Conservation (phyloP, 2,797 vertebrate species). For the Ptychobarbus kaznakovi region DNA sequence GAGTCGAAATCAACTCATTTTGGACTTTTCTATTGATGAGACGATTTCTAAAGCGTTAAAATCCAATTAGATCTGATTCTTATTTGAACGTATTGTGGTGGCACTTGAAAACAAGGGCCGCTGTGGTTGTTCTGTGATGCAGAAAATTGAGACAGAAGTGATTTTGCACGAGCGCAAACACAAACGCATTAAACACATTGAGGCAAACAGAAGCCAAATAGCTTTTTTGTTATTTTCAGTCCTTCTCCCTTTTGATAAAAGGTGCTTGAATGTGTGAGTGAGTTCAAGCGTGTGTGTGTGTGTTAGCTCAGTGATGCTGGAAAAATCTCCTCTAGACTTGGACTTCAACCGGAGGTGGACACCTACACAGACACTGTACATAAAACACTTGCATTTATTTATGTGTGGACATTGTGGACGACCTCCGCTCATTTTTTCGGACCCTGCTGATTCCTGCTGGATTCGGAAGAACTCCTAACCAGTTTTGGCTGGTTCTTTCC, state of each 20-base stretch:
- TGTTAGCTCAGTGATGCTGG: constrained; percentile 44
- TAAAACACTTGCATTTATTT: constrained; percentile 46
- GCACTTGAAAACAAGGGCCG: constrained; percentile 6
- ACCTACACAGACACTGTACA: constrained; percentile 45
- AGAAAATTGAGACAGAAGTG: constrained; percentile 42
- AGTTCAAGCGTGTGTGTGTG: constrained; percentile 20
- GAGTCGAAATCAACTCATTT: constrained; percentile 23
- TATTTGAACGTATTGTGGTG: constrained; percentile 16
- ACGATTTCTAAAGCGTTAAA: constrained; percentile 33
- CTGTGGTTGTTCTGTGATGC: constrained; percentile 32
- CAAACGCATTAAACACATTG: constrained; percentile 44
- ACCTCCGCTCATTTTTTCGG: constrained; percentile 17
- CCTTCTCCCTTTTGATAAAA: constrained; percentile 40
- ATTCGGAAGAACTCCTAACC: constrained; percentile 35
- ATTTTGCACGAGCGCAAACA: constrained; percentile 26
- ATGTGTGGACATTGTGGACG: constrained; percentile 27
- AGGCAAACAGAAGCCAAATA: constrained; percentile 51
- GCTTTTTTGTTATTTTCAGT: constrained; percentile 43
- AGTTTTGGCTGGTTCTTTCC: constrained; percentile 21
- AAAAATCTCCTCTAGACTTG: constrained; percentile 34
- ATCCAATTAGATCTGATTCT: constrained; percentile 37
- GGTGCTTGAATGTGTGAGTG: constrained; percentile 35
- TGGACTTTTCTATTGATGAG: constrained; percentile 4
- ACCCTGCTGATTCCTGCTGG: constrained; percentile 20
- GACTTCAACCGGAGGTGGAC: constrained; percentile 38